Evolutionary conservation across 2,888 invertebrate species (phyloP).

Genomic region (Iselma pallidipennis): DNA sequence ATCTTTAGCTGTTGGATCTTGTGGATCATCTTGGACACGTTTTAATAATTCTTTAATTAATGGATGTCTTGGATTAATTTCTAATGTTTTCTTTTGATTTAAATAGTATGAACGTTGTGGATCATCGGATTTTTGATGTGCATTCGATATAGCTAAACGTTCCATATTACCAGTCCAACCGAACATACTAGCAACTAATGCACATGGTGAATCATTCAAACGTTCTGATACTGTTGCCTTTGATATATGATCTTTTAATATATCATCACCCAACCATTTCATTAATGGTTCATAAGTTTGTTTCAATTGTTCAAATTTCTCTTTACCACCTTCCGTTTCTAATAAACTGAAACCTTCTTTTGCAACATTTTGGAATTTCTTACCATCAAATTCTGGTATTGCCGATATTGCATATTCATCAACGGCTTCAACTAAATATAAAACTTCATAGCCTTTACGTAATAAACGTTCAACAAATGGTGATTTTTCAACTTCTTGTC

Average conservation of each 20-base stretch:
- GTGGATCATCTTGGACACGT: constrained; percentile 76
- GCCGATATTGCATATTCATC: constrained; percentile 98
- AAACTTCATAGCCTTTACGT: constrained; percentile 92
- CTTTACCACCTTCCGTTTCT: constrained; percentile 72
- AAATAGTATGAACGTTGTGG: constrained; percentile 87
- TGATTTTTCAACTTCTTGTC: constrained; percentile 84
- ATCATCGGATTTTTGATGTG: constrained; percentile 94
- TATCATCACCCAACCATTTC: constrained; percentile 83
- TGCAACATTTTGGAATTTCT: constrained; percentile 99
- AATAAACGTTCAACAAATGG: constrained; percentile 96
- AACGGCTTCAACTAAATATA: constrained; percentile 94
- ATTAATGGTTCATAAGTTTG: constrained; percentile 85
- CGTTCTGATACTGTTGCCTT: constrained; percentile 88
- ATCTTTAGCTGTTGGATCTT: constrained; percentile 76
- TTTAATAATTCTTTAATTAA: constrained; percentile 88
- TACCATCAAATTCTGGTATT: constrained; percentile 96
- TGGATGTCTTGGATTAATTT: constrained; percentile 97
- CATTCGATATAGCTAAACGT: constrained; percentile 90
- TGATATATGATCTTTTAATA: constrained; percentile 75
- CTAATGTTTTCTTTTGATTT: constrained; percentile 94
- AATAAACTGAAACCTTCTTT: constrained; percentile 94
- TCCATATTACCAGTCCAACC: constrained; percentile 99
- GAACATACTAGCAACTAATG: constrained; percentile 93
- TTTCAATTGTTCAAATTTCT: constrained; percentile 75
- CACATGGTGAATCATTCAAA: constrained; percentile 90